Conservation (phyloP, 2,113 vertebrate species). For the Saccopteryx leptura region DNA sequence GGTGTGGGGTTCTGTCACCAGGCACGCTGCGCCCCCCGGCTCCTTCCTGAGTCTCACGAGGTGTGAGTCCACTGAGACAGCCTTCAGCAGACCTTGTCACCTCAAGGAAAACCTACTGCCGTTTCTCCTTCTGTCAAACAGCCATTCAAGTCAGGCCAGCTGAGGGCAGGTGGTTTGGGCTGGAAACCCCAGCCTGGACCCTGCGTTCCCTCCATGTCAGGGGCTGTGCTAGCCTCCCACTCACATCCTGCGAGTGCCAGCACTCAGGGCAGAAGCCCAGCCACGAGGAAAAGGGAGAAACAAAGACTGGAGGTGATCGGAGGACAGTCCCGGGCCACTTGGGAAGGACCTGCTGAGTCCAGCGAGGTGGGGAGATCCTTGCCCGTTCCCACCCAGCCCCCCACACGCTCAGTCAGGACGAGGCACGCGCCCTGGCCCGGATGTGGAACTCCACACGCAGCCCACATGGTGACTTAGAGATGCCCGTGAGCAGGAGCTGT, state of each 20-base stretch:
- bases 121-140: neutral
- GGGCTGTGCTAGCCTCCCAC: neutral
- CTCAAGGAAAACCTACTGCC: neutral
- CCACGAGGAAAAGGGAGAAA: neutral
- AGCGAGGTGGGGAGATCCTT: neutral
- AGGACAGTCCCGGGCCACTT: rapidly evolving
- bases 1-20: neutral
- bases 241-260: rapidly evolving
- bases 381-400: no score
- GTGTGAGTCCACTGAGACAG: neutral
- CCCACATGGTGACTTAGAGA: neutral
- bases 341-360: neutral
- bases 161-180: neutral
- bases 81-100: neutral
- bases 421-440: rapidly evolving
- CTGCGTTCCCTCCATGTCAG: neutral
- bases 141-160: neutral
- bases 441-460: no score
- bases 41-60: no score
- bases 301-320: neutral
- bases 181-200: neutral
- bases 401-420: rapidly evolving
- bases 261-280: neutral
- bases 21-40: rapidly evolving
- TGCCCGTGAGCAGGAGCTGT: rapidly evolving